Evolutionary conservation across 2,797 vertebrate species (phyloP), one percentile per base, ranked within the genome.

Genomic region (Sus cebifrons): DNA sequence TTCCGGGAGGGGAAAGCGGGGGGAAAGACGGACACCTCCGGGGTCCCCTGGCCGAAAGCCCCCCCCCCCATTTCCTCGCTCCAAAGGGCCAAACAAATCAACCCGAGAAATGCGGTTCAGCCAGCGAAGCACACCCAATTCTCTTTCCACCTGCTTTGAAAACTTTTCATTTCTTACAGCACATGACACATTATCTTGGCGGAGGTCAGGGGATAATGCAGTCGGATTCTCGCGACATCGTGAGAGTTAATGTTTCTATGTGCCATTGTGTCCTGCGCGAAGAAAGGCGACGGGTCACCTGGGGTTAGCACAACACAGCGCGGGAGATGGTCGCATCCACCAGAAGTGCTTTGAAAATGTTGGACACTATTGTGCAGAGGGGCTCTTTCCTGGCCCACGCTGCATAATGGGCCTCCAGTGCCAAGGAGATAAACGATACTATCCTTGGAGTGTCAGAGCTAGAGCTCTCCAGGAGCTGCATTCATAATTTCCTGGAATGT

Each of bases 161-260:
- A 98, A 98, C 97, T 97, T 98, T 97, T 96, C 44, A 96, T 98
- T 97, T 97, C 94, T 96, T 97, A 95, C 83, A 94, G 91, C 96
- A 96, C 90, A 95, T 93, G 94, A 96, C 94, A 94, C 94, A 96
- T 96, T 97, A 92, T 97, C 97, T 98, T 95, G 97, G 97, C 27
- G 40, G 97, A 98, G 98, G 98, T 98, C 98, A 98, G 94, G 95
- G 97, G 97, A 98, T 98, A 98, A 98, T 98, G 98, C 91, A 97
- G 98, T 97, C 97, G 56, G 91, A 97, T 98, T 98, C 97, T 97
- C 97, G 95, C 40, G 71, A 96, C 83, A 89, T 88, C 81, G 94
- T 87, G 96, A 88, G 87, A 97, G 82, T 98, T 98, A 98, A 98
- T 98, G 97, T 95, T 98, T 97, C 97, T 97, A 68, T 94, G 94